Evolutionary conservation across 1,140 invertebrate genomes (phyloP).

Genomic region (Drosophila littoralis): DNA sequence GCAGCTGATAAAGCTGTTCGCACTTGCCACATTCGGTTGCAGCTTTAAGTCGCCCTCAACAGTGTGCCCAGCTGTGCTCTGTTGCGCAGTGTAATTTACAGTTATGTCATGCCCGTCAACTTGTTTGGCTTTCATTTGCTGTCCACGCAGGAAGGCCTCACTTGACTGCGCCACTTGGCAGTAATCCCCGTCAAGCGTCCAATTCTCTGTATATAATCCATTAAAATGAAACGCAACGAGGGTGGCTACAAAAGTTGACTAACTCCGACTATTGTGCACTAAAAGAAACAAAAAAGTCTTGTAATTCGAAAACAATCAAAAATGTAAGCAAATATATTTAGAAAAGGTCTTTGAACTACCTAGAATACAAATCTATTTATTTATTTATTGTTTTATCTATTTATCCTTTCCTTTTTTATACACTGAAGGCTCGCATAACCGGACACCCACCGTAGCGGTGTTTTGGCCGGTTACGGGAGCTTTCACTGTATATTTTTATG

Average conservation of each 20-base stretch:
- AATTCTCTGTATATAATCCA: conserved; percentile 72
- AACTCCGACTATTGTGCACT: neutral
- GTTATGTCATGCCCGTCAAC: conserved; percentile 68
- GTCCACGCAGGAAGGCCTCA: conserved; percentile 54
- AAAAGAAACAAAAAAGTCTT: neutral
- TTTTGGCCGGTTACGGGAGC: too few relatives aligned
- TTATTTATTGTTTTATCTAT: too few relatives aligned
- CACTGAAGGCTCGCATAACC: too few relatives aligned
- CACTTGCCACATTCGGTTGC: conserved; percentile 21
- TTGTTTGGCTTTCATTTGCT: conserved; percentile 78
- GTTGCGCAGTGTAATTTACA: conserved; percentile 35
- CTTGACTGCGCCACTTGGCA: conserved; percentile 37
- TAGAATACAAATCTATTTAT: too few relatives aligned
- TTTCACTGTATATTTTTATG: too few relatives aligned
- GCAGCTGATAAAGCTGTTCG: conserved; percentile 71
- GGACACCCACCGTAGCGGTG: too few relatives aligned
- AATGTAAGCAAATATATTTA: too few relatives aligned
- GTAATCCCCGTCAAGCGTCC: conserved; percentile 42
- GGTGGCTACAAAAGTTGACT: conserved; percentile 1
- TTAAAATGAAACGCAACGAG: conserved; percentile 46
- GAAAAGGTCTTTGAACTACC: too few relatives aligned
- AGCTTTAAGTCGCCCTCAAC: neutral
- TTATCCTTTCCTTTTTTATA: too few relatives aligned
- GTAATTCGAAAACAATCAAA: too few relatives aligned
- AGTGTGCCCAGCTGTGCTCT: neutral